These are phyloP conservation scores for Chrysodeixis includens DNA, from an alignment of 2,888 invertebrate species.

Conservation along the genomic window DNA sequence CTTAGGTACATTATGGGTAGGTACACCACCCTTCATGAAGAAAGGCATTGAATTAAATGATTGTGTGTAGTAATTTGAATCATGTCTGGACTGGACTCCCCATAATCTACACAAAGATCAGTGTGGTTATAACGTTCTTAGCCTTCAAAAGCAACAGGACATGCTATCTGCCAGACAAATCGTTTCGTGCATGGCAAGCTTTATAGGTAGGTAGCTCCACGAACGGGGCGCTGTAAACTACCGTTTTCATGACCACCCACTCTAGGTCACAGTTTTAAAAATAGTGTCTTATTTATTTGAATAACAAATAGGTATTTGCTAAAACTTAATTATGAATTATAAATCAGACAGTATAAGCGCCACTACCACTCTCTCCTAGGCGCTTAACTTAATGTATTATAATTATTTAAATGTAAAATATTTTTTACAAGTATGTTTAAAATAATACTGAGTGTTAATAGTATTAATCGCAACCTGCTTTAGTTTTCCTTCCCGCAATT, in stretches of 20 bases:
- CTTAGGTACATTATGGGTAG: no score
- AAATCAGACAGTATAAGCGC: conserved; percentile 2
- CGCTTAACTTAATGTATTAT: neutral
- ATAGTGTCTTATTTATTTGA: conserved; percentile 64
- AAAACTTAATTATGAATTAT: conserved; percentile 24
- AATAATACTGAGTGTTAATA: no score
- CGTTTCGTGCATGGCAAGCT: conserved; percentile 51
- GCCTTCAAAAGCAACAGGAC: conserved; percentile 8
- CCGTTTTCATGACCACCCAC: conserved; percentile 65
- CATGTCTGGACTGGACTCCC: neutral
- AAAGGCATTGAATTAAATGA: neutral
- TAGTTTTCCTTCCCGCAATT: no score
- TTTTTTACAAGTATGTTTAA: neutral
- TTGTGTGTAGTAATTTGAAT: neutral
- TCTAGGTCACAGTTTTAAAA: conserved; percentile 72
- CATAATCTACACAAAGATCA: neutral
- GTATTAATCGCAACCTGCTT: no score
- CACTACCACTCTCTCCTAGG: neutral
- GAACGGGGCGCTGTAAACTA: conserved; percentile 57
- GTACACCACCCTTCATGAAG: no score
- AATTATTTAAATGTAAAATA: neutral
- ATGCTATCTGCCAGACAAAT: conserved; percentile 26
- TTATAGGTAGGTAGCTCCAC: conserved; percentile 42
- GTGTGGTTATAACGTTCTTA: neutral
- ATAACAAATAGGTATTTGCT: conserved; percentile 32